phyloP scores from a whole-genome alignment of 2,113 vertebrate genomes.

The Arvicanthis niloticus region DNA sequence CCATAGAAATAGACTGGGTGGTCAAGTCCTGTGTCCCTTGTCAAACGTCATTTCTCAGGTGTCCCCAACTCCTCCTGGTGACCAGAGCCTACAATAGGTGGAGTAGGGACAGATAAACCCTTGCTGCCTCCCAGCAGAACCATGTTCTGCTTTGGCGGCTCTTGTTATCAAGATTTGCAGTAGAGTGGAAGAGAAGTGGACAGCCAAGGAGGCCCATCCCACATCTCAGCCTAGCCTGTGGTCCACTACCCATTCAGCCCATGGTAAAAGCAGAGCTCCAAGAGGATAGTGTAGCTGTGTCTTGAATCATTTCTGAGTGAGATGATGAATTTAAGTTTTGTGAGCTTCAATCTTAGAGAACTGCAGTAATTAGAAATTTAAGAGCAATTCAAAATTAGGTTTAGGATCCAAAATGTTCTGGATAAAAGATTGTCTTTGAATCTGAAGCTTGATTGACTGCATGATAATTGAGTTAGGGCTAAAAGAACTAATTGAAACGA shows the following conservation, averaged over 20 bases:
- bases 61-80: neutral
- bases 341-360: neutral
- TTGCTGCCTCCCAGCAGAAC: neutral
- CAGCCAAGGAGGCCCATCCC: too few species aligned
- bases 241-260: neutral
- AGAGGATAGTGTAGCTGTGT: neutral
- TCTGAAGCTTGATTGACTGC: neutral
- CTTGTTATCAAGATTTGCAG: neutral
- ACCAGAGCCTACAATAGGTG: neutral
- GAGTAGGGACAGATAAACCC: neutral
- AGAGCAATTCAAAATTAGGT: neutral
- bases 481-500: neutral
- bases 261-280: too few species aligned
- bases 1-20: neutral
- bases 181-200: neutral
- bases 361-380: neutral
- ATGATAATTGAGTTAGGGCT: neutral
- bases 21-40: neutral
- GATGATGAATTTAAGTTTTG: neutral
- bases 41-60: neutral
- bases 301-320: neutral
- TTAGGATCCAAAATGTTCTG: neutral
- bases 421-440: neutral
- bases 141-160: neutral
- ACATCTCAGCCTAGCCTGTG: neutral